Base-by-base conservation (phyloP, 1,140 invertebrate species). In the Danaus melanippus region DNA sequence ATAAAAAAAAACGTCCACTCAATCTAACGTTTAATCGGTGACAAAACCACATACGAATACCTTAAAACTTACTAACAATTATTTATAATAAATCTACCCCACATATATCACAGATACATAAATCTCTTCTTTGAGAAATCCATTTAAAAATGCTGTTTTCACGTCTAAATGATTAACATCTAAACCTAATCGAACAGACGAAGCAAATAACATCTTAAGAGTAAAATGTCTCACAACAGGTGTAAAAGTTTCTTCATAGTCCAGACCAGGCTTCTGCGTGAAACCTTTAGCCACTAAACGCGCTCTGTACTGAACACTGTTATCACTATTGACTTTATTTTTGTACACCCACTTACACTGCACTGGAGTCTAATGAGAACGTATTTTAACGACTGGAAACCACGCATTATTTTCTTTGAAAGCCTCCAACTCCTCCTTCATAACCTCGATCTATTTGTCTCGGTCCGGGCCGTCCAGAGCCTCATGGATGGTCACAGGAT, bases 91-190 rank as follows among this genome's bases (percentile, higher is more conserved):
- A n/a, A n/a, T n/a, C n/a, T n/a, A n/a, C n/a, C n/a, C n/a, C n/a
- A n/a, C n/a, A n/a, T n/a, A n/a, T n/a, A n/a, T n/a, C n/a, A n/a
- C n/a, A n/a, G n/a, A n/a, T n/a, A n/a, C n/a, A n/a, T n/a, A 62
- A 0, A 62, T 42, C 15, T 21, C 56, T 45, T 57, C 51, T 12
- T 58, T 12, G 10, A 57, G 42, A 46, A 11, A 44, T 17, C 55
- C 60, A 40, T 62, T 58, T 2, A 62, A 41, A 11, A 62, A 62
- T 8, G 60, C 55, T 8, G 60, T 62, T 4, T 46, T 47, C 46
- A 62, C 60, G 53, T 62, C 60, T 21, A 62, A 15, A n/a, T 62
- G 60, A n/a, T n/a, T 61, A 10, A 53, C 50, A 32, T 62, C 44
- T 17, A 62, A 46, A 10, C 11, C 39, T 12, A 62, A 11, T 49